Base-by-base conservation (phyloP, 1,140 invertebrate genomes). In the Meloidogyne chitwoodi region DNA sequence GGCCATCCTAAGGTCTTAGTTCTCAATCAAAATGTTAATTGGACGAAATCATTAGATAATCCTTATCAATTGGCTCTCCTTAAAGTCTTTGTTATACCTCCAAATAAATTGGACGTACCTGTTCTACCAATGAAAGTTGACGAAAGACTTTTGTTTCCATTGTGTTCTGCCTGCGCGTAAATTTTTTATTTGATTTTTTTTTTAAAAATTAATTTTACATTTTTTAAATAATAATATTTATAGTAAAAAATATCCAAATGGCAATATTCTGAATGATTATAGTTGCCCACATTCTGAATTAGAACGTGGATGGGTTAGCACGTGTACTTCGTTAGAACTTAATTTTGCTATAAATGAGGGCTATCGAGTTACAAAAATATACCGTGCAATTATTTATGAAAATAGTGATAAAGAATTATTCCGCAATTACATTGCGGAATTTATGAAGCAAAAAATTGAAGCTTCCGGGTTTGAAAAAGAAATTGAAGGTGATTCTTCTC, bases 291-390 rank as follows among this genome's bases (percentile, higher is more conserved):
- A 71, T 24, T 2, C 38, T 6, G 68, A 71, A 4, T 29, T 34
- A 2, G 38, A 71, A 64, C 68, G 68, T 27, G 68, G 68, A 64
- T 71, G 68, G 68, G 68, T 71, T 27, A 48, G 26, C 5, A 71
- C 68, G 16, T 26, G 26, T 26, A 71, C 68, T 12, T 65, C 34
- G 16, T n/a, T 71, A 1, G 68, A 71, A 34, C 10, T 71, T 16
- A 34, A 71, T 26, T 16, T 29, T 14, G 68, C 68, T 16, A 16
- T 71, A 5, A 14, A 34, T 19, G 34, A 71, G 16, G 68, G 68
- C 14, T 71, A 71, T 10, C 12, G 19, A 14, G 38, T 38, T 16
- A 71, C 65, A 38, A 16, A 29, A 8, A 8, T 67, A 2, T 67
- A 31, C 22, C 65, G 65, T 4, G 65, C 22, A 0, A 6, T 67